These are phyloP conservation scores for Pterocles orientalis DNA, from an alignment of 2,113 vertebrate genomes.

Conservation along the genomic window DNA sequence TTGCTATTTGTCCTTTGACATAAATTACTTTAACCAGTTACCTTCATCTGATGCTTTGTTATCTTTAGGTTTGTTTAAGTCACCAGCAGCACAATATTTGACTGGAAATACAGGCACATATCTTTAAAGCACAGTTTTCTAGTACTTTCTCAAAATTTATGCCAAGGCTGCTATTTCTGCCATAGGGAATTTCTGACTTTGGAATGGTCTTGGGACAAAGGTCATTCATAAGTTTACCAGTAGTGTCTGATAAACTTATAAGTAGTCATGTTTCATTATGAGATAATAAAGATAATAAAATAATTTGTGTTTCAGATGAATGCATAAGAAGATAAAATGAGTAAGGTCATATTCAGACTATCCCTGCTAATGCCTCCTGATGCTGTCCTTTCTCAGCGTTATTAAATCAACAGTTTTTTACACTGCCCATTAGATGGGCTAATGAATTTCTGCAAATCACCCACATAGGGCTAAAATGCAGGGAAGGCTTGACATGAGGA, in stretches of 20 bases:
- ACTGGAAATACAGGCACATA: slow-evolving; percentile 13
- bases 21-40: slow-evolving; percentile 41
- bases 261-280: neutral
- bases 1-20: slow-evolving; percentile 30
- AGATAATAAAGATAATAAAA: neutral
- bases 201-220: neutral
- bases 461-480: neutral
- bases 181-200: neutral
- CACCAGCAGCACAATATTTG: neutral
- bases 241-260: neutral
- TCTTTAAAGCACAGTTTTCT: slow-evolving; percentile 28
- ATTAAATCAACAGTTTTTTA: neutral
- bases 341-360: neutral
- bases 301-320: neutral
- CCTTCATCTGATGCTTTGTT: slow-evolving; percentile 22
- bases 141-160: slow-evolving; percentile 19
- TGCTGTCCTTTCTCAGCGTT: neutral
- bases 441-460: neutral
- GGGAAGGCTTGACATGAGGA: neutral
- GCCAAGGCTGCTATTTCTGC: slow-evolving; percentile 9
- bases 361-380: neutral
- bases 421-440: neutral
- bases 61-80: slow-evolving; percentile 33
- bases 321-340: neutral
- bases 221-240: slow-evolving; percentile 1